These are phyloP conservation scores for Megastigmus dorsalis DNA, from an alignment of 2,888 invertebrate genomes.

Conservation along the genomic window DNA sequence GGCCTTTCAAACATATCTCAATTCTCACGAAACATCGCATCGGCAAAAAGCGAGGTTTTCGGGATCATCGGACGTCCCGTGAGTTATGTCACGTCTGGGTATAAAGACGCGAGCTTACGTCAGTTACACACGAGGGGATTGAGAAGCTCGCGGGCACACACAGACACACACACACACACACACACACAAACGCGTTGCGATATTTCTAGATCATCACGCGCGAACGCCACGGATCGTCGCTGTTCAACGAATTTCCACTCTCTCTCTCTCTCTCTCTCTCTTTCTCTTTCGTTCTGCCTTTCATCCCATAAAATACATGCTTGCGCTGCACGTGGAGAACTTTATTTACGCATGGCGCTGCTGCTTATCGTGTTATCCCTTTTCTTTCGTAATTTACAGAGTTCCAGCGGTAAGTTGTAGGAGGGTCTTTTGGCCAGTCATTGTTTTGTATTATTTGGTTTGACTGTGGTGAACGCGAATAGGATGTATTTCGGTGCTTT, in stretches of 20 bases:
- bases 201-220: conserved; percentile 62
- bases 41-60: conserved; percentile 1
- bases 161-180: conserved; percentile 46
- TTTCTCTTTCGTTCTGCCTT: no score
- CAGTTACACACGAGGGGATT: conserved; percentile 56
- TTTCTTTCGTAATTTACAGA: no score
- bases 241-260: conserved; percentile 50
- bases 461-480: no score
- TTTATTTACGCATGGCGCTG: conserved; percentile 31
- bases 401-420: no score
- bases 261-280: background rate
- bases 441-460: no score
- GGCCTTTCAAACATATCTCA: no score
- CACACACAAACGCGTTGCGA: conserved; percentile 55
- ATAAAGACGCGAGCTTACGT: conserved; percentile 53
- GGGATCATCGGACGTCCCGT: conserved; percentile 30
- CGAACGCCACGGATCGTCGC: conserved; percentile 49
- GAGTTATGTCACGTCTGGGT: conserved; percentile 55
- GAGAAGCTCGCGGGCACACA: no score
- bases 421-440: no score
- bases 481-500: no score
- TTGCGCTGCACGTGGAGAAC: background rate
- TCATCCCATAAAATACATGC: no score
- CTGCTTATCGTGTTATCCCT: no score
- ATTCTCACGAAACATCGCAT: conserved; percentile 19